Percentiles rank a stretch among this genome's conserved stretches.
phyloP scores from a whole-genome alignment of 2,888 invertebrate genomes.

The Pasiphila rectangulata region DNA sequence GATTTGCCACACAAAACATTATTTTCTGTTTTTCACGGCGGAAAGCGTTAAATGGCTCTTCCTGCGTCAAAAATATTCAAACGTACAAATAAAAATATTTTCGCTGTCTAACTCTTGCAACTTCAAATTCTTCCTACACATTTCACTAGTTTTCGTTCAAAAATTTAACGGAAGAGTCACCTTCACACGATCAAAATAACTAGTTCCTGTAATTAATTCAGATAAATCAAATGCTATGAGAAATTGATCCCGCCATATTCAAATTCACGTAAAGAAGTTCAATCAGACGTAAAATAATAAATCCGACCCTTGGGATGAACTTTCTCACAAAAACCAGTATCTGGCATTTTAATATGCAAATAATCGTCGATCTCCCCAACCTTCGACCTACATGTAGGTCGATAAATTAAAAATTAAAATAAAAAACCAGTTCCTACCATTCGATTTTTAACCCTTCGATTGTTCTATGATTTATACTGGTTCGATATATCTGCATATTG shows the following conservation, averaged over 20 bases:
- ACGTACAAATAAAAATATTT: conserved; percentile 35
- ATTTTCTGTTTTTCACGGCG: conserved; percentile 39
- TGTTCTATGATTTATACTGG: conserved; percentile 77
- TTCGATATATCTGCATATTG: conserved; percentile 61
- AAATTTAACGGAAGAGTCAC: conserved; percentile 22
- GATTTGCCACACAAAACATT: conserved; percentile 35
- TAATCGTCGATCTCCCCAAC: conserved; percentile 60
- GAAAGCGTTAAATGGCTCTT: conserved; percentile 52
- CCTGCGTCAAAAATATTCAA: conserved; percentile 41
- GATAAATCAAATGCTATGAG: conserved; percentile 23
- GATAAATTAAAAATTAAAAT: conserved; percentile 69
- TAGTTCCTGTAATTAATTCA: conserved; percentile 31
- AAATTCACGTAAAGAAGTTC: conserved; percentile 38
- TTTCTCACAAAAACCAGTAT: conserved; percentile 63
- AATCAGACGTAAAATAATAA: conserved; percentile 58
- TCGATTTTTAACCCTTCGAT: conserved; percentile 53
- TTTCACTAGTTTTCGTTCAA: conserved; percentile 19
- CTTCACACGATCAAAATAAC: conserved; percentile 27
- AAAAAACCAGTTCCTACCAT: conserved; percentile 57
- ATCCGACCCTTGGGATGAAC: conserved; percentile 43
- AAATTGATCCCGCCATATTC: conserved; percentile 27
- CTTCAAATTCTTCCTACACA: conserved; percentile 7
- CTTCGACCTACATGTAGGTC: conserved; percentile 55
- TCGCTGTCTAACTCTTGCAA: conserved; percentile 22
- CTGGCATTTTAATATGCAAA: conserved; percentile 64